Conservation (phyloP, 1,140 invertebrate genomes). For the Cotesia typhae region DNA sequence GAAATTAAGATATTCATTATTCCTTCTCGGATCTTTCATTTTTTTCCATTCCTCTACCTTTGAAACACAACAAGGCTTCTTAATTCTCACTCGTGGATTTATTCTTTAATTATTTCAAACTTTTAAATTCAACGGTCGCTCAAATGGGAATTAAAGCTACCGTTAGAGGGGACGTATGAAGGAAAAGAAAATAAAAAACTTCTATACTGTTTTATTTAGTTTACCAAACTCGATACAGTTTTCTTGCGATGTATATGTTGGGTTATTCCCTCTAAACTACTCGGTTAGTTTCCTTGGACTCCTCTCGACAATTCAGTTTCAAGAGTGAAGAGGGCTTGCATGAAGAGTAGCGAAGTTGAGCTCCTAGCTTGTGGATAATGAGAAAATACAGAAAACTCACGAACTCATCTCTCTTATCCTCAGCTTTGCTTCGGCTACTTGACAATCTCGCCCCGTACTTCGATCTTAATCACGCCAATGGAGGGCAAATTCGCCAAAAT, state of each 20-base stretch:
- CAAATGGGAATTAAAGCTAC: no score
- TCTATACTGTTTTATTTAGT: constrained; percentile 37
- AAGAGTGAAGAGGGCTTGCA: no score
- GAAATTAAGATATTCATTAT: constrained; percentile 1
- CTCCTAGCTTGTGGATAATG: constrained; percentile 41
- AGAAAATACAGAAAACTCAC: constrained; percentile 48
- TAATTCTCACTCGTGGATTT: background rate
- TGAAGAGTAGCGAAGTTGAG: background rate
- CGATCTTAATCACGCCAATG: constrained; percentile 45
- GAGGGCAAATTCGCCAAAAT: constrained; percentile 38
- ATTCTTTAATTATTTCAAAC: constrained; percentile 26
- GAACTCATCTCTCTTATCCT: constrained; percentile 2
- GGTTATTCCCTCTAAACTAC: no score
- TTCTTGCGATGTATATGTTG: background rate
- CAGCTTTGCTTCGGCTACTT: background rate
- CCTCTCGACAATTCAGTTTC: background rate
- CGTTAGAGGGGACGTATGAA: no score
- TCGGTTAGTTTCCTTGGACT: constrained; percentile 9
- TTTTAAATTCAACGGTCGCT: constrained; percentile 10
- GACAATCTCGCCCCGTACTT: constrained; percentile 3
- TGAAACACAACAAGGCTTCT: no score
- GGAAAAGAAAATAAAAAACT: background rate
- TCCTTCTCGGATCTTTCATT: no score
- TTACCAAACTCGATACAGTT: constrained; percentile 24
- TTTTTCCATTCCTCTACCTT: background rate